Percentiles rank a stretch among this genome's conserved stretches.
Evolutionary conservation across 2,888 invertebrate species (phyloP).

Genomic region (Zelleria hepariella): DNA sequence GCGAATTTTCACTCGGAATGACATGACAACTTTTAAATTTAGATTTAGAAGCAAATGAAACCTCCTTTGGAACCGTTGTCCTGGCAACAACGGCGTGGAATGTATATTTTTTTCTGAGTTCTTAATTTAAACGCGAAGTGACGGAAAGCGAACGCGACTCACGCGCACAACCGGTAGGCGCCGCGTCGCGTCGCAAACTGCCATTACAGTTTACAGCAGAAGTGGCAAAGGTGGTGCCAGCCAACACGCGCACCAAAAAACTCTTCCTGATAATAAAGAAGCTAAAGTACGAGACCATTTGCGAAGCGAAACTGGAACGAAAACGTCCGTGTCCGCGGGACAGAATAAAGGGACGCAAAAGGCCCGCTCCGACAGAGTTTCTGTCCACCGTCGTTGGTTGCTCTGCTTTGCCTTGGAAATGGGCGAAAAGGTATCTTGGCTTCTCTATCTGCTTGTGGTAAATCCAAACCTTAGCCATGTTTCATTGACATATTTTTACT

Average conservation of each 20-base stretch:
- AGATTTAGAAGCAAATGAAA: background rate
- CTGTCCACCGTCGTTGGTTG: slow-evolving; percentile 16
- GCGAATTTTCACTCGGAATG: background rate
- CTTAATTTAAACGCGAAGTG: background rate
- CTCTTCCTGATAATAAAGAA: slow-evolving; percentile 1
- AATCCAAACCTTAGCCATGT: too few species aligned
- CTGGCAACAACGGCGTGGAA: background rate
- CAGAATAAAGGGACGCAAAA: background rate
- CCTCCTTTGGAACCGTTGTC: background rate
- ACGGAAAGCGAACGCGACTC: background rate
- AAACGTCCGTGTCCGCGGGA: slow-evolving; percentile 3
- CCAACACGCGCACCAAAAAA: background rate
- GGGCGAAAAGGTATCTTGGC: background rate
- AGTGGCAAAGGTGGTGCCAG: too few species aligned
- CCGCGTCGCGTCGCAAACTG: background rate
- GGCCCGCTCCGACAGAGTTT: background rate
- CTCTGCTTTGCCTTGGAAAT: slow-evolving; percentile 4
- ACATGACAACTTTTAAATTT: background rate
- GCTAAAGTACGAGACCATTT: background rate
- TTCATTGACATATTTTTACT: slow-evolving; percentile 19
- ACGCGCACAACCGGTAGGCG: slow-evolving; percentile 2
- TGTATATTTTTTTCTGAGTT: background rate
- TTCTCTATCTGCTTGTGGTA: too few species aligned
- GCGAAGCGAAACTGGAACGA: background rate
- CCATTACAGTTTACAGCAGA: too few species aligned